Base-by-base conservation (phyloP, 2,797 vertebrate genomes). In the Leuciscus waleckii region DNA sequence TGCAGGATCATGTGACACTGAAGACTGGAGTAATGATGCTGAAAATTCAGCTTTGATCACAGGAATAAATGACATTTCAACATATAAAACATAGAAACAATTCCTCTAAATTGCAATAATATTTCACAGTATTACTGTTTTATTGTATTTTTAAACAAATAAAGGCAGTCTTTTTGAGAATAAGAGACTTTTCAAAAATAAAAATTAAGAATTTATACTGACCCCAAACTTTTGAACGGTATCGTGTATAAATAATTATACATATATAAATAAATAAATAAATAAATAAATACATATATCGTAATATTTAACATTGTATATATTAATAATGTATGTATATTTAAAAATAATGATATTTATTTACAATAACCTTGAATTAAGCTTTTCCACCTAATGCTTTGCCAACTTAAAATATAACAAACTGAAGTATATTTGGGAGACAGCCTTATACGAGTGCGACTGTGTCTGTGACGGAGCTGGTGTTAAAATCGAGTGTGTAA, bases 21-120 rank as follows among this genome's bases (percentile, higher is more conserved):
- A 43, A 43, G 41, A 43, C 41, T 43, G 10, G 41, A 43, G 41
- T 43, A 43, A 43, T 17, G 41, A 73, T 46, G n/a, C 41, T 73
- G n/a, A 71, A 73, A 46, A 71, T 43, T 17, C 69, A 71, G 69
- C n/a, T 41, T 41, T 70, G 5, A 70, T n/a, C 37, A n/a, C 37
- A n/a, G 10, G 0, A 37, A 13, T 69, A 23, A 43, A 70, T 43
- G 8, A 71, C 1, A 26, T n/a, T 39, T 70, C n/a, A n/a, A n/a
- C 41, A 70, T 43, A 41, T 43, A 14, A 35, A 35, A 35, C 23
- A 71, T 11, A 71, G 7, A 43, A 43, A 71, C 13, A 41, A 5
- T n/a, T 43, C 7, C 9, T 43, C 14, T 1, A 26, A 43, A 8
- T 43, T 17, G 7, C 7, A 73, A 73, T 29, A 46, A 29, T 29